Percentiles rank a stretch among this genome's conserved stretches.
Evolutionary conservation across 1,140 invertebrate genomes (phyloP).

Genomic region (Alviniconcha marisindica): DNA sequence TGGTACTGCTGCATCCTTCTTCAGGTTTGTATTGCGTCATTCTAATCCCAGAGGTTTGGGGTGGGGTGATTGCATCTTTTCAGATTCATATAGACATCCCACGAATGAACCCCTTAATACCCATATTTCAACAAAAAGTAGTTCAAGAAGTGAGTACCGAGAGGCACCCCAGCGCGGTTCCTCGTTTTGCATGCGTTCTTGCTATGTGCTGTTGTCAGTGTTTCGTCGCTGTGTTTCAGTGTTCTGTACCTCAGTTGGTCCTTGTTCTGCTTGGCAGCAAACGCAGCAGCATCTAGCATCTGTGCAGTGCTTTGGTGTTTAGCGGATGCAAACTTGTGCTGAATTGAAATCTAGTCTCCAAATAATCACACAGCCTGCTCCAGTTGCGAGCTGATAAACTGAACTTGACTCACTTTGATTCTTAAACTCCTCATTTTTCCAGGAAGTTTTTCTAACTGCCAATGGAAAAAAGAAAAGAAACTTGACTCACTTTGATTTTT

Average conservation of each 20-base stretch:
- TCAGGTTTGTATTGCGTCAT: too few species aligned
- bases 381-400: too few species aligned
- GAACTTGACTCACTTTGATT: too few species aligned
- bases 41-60: neutral
- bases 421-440: too few species aligned
- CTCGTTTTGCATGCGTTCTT: slow-evolving; percentile 24
- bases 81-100: slow-evolving; percentile 98
- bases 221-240: slow-evolving; percentile 1
- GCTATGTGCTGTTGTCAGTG: neutral
- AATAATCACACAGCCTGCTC: too few species aligned
- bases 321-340: too few species aligned
- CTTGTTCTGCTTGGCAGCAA: neutral
- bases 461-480: too few species aligned
- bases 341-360: too few species aligned
- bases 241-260: neutral
- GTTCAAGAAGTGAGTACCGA: slow-evolving; percentile 82
- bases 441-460: too few species aligned
- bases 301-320: too few species aligned
- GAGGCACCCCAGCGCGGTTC: neutral
- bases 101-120: slow-evolving; percentile 95
- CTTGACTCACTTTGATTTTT: too few species aligned
- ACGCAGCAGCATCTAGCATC: neutral
- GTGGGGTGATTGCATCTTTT: slow-evolving; percentile 49
- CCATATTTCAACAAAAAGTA: slow-evolving; percentile 93
- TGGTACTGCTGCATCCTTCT: too few species aligned